Evolutionary conservation across 2,797 vertebrate genomes (phyloP), one percentile per base, ranked within the genome.

Genomic region (Apogon talboti): DNA sequence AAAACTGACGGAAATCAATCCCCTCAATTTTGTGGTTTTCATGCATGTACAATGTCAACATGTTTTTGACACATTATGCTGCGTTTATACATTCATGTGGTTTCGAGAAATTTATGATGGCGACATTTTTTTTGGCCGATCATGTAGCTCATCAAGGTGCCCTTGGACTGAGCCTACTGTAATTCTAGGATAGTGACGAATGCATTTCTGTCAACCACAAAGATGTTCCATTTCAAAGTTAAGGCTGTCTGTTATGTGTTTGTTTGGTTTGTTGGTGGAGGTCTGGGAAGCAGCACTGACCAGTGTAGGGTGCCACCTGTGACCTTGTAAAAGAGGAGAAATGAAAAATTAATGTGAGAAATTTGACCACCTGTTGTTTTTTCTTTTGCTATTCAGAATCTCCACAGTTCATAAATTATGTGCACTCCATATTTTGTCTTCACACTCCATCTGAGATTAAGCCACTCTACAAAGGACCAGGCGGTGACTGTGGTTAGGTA

Each of bases 281-380:
- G 73, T 74, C 75, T 11, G 47, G 48, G 30, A 51, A 77, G 53
- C 55, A 57, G 47, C 38, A 13, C 67, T 42, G 75, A 64, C 71
- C 78, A 82, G 84, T 90, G 66, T 85, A 81, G 70, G 70, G 66
- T 87, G 81, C 83, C 88, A 84, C 76, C 69, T 59, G 87, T 91
- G 92, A 93, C 92, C 92, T 92, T 84, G 91, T 91, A 86, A 92
- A 89, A 83, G 89, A 94, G 88, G 92, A 77, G 86, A 62, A 43
- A 88, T 93, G 62, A 92, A 94, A 92, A 77, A 92, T 93, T 83
- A 11, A 93, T 88, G 81, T 44, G 61, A 80, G 91, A 91, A 93
- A 94, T 85, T 71, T 15, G 75, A 93, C 68, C 89, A 1, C 64
- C 51, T 81, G 70, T 84, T 82, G 81, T 81, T 63, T 82, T 82